These are phyloP conservation scores for Tachystola acroxantha DNA, from an alignment of 2,888 invertebrate genomes.

Conservation along the genomic window DNA sequence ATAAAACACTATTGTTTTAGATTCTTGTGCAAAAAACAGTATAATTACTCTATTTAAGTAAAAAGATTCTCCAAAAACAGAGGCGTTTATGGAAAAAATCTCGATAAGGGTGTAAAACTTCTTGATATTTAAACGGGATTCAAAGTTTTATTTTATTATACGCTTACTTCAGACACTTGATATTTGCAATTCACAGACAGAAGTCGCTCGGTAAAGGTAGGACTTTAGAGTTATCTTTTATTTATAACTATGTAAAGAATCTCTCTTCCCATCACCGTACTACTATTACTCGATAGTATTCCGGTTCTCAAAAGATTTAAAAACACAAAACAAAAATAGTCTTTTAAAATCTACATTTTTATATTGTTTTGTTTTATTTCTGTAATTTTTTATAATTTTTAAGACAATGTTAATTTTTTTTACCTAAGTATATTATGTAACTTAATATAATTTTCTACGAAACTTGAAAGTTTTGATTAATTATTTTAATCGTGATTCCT, in stretches of 20 bases:
- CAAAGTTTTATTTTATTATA: constrained; percentile 40
- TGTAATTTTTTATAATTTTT: too few species aligned
- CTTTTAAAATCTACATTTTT: too few species aligned
- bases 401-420: too few species aligned
- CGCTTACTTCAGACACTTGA: constrained; percentile 41
- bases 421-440: too few species aligned
- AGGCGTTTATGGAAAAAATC: background rate
- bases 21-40: constrained; percentile 29
- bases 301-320: too few species aligned
- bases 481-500: too few species aligned
- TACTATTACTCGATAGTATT: constrained; percentile 24
- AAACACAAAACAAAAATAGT: too few species aligned
- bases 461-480: too few species aligned
- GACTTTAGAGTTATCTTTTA: constrained; percentile 72
- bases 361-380: too few species aligned
- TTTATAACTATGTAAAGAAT: constrained; percentile 68
- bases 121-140: constrained; percentile 30
- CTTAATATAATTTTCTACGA: too few species aligned
- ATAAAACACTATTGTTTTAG: constrained; percentile 49
- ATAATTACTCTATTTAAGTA: background rate
- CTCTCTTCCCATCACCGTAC: constrained; percentile 32
- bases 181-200: constrained; percentile 74
- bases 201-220: constrained; percentile 58
- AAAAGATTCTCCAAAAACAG: background rate
- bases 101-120: constrained; percentile 22